phyloP scores from a whole-genome alignment of 2,113 vertebrate genomes.

The Vombatus ursinus region DNA sequence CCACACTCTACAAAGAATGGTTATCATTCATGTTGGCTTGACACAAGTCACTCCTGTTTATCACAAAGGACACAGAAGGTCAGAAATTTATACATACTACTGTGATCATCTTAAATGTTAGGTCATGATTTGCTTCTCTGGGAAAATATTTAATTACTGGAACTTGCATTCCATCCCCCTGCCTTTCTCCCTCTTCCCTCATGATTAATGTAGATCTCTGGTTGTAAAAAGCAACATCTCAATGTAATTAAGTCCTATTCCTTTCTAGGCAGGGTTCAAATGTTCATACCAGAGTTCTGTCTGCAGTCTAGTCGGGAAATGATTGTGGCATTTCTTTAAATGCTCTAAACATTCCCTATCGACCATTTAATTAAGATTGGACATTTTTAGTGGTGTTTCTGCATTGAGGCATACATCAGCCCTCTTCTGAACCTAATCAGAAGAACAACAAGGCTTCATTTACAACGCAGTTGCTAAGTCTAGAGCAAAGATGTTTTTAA shows the following conservation, averaged over 20 bases:
- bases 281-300: neutral
- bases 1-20: neutral
- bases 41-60: neutral
- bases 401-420: neutral
- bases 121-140: neutral
- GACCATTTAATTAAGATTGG: slow-evolving; percentile 1
- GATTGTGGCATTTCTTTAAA: neutral
- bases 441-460: neutral
- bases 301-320: neutral
- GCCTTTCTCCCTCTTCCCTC: neutral
- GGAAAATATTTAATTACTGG: neutral
- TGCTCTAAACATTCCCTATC: neutral
- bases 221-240: neutral
- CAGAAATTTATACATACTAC: neutral
- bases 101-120: neutral
- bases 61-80: neutral
- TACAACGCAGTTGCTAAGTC: neutral
- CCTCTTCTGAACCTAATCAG: neutral
- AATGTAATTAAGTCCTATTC: neutral
- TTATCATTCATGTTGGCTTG: neutral
- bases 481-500: neutral
- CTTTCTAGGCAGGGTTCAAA: neutral
- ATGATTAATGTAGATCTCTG: neutral
- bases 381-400: neutral
- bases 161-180: neutral